phyloP scores from a whole-genome alignment of 2,113 vertebrate genomes.

The Halichoeres trimaculatus region DNA sequence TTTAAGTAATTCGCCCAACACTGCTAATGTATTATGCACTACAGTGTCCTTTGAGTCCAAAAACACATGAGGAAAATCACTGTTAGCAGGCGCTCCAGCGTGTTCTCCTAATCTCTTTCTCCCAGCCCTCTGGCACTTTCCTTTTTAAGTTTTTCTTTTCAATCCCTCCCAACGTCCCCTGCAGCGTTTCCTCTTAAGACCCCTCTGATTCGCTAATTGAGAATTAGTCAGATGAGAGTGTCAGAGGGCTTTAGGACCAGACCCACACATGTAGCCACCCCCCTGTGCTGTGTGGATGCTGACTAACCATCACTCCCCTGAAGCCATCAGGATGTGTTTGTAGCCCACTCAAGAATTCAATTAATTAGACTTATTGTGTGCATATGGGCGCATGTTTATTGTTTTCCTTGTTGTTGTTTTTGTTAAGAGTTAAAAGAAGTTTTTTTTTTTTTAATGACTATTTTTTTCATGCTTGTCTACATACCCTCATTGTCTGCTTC shows the following conservation, averaged over 20 bases:
- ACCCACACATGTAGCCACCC: conserved; percentile 26
- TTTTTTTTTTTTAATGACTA: conserved; percentile 26
- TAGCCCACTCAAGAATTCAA: conserved; percentile 33
- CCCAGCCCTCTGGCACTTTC: conserved; percentile 3
- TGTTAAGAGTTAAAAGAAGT: background rate
- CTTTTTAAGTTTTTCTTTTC: background rate
- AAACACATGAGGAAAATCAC: too few species aligned
- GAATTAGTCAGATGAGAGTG: conserved; percentile 41
- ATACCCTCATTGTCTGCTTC: conserved; percentile 21
- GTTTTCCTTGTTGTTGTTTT: conserved; percentile 6
- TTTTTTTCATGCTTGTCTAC: conserved; percentile 14
- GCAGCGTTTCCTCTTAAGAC: conserved; percentile 36
- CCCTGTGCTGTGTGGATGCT: conserved; percentile 10
- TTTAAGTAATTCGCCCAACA: too few species aligned
- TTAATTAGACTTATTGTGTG: conserved; percentile 44
- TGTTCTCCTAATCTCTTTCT: background rate
- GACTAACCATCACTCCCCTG: conserved; percentile 10
- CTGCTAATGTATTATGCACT: too few species aligned
- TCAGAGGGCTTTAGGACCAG: conserved; percentile 45
- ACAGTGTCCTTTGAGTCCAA: too few species aligned
- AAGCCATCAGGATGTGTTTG: conserved; percentile 37
- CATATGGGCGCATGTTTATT: background rate
- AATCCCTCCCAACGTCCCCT: conserved; percentile 38
- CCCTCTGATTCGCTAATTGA: conserved; percentile 57
- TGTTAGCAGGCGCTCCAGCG: too few species aligned